Conservation (phyloP, 2,797 vertebrate species). For the Avahi laniger region DNA sequence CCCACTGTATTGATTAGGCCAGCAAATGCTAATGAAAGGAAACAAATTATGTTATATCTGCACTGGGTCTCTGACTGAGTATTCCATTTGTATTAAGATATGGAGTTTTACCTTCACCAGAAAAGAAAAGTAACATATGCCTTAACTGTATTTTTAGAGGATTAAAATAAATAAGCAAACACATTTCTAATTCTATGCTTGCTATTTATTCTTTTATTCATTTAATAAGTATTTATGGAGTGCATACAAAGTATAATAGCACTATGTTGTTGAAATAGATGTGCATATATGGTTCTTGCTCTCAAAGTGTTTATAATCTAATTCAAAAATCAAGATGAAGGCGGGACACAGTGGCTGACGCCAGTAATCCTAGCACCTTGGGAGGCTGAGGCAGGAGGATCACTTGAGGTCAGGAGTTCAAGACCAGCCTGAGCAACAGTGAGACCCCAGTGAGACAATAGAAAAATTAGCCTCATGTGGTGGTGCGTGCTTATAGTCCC, state of each 20-base stretch:
- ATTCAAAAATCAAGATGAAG: background rate
- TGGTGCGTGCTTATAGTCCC: too few species aligned
- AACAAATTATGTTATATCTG: background rate
- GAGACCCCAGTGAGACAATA: too few species aligned
- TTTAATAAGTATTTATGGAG: background rate
- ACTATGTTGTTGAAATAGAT: background rate
- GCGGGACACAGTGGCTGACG: too few species aligned
- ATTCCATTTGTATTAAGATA: background rate
- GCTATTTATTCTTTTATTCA: background rate
- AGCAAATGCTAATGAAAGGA: background rate
- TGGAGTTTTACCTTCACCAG: background rate
- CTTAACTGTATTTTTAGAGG: background rate
- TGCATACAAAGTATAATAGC: background rate
- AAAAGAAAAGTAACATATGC: background rate
- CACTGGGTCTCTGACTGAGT: background rate
- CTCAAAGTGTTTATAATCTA: background rate
- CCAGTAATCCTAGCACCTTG: too few species aligned
- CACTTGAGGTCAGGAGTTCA: too few species aligned
- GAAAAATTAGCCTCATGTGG: too few species aligned
- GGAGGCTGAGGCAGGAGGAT: too few species aligned
- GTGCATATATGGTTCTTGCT: background rate
- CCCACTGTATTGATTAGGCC: background rate
- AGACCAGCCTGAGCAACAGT: too few species aligned
- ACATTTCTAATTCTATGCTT: background rate
- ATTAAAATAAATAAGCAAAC: background rate